These are phyloP conservation scores for Autographa pulchrina DNA, from an alignment of 2,888 invertebrate genomes.

Conservation along the genomic window DNA sequence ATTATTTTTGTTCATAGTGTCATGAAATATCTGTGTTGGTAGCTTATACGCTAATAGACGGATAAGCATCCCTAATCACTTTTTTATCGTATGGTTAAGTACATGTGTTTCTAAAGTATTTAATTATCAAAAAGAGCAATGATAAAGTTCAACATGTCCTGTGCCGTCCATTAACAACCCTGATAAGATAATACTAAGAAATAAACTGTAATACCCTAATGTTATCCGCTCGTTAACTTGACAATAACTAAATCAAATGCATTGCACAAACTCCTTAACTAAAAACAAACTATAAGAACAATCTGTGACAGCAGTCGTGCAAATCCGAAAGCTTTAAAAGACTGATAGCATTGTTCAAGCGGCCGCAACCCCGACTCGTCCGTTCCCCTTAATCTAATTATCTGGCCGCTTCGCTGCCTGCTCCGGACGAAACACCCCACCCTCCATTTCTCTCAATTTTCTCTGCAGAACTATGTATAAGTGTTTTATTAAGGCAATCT, in stretches of 20 bases:
- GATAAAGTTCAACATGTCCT: neutral
- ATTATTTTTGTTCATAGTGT: neutral
- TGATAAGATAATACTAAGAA: slow-evolving; percentile 4
- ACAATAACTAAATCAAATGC: neutral
- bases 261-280: slow-evolving; percentile 37
- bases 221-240: neutral
- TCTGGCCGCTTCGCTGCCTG: slow-evolving; percentile 84
- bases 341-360: slow-evolving; percentile 80
- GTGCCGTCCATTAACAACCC: neutral
- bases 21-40: neutral
- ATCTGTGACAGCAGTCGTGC: slow-evolving; percentile 71
- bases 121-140: neutral
- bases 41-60: neutral
- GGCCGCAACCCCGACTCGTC: slow-evolving; percentile 76
- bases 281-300: slow-evolving; percentile 65
- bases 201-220: neutral
- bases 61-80: neutral
- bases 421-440: slow-evolving; percentile 74
- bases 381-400: slow-evolving; percentile 86
- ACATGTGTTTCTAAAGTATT: neutral
- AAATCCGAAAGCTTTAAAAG: slow-evolving; percentile 78
- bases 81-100: neutral
- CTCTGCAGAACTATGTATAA: slow-evolving; percentile 77
- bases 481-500: slow-evolving; percentile 78
- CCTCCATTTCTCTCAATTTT: slow-evolving; percentile 75